Conservation (phyloP, 2,113 vertebrate genomes). For the Myotis brandtii region DNA sequence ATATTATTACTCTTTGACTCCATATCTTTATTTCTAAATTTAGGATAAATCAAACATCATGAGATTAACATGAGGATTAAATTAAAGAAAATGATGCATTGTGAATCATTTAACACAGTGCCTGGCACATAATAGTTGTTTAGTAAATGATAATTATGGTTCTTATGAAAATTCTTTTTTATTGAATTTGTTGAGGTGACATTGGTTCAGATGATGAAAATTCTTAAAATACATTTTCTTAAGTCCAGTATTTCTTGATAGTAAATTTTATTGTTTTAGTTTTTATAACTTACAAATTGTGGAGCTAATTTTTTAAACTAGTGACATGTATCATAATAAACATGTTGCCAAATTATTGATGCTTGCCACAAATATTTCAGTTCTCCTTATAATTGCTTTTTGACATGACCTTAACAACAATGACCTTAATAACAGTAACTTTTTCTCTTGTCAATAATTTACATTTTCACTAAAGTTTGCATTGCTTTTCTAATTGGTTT, state of each 20-base stretch:
- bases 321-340: neutral
- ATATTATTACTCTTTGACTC: neutral
- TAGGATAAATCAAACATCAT: neutral
- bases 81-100: conserved; percentile 3
- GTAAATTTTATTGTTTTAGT: neutral
- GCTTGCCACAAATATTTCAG: neutral
- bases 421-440: conserved; percentile 1
- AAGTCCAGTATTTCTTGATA: neutral
- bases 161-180: conserved; percentile 6
- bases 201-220: neutral
- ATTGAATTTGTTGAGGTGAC: neutral
- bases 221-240: conserved; percentile 35
- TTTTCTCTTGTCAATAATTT: conserved; percentile 39
- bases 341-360: conserved; percentile 36
- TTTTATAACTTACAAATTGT: neutral
- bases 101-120: neutral
- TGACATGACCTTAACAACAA: conserved; percentile 16
- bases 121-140: neutral
- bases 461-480: conserved; percentile 39
- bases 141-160: neutral
- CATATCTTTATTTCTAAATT: neutral
- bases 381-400: conserved; percentile 27
- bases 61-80: neutral
- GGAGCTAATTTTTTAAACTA: neutral
- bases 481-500: conserved; percentile 48